Evolutionary conservation across 2,888 invertebrate genomes (phyloP).

Genomic region (Rhodophaea formosa): DNA sequence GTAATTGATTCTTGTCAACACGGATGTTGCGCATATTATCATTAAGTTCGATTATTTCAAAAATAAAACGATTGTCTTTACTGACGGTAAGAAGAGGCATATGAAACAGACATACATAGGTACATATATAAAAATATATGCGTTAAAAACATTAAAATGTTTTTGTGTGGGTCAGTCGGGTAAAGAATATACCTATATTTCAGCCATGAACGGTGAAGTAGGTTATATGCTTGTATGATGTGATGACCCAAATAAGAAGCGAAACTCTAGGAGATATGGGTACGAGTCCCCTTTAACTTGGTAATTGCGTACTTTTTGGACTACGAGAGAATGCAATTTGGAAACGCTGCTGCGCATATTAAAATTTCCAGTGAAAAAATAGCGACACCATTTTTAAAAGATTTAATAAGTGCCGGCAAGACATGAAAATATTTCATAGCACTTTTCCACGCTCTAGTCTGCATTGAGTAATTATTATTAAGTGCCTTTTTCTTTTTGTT

Average conservation of each 20-base stretch:
- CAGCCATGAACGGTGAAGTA: too few species aligned
- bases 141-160: too few species aligned
- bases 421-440: constrained; percentile 33
- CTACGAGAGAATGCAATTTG: constrained; percentile 61
- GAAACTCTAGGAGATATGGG: neutral
- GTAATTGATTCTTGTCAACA: too few species aligned
- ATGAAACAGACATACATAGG: too few species aligned
- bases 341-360: constrained; percentile 39
- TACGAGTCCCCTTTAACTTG: constrained; percentile 10
- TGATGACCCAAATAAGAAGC: neutral
- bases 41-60: too few species aligned
- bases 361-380: constrained; percentile 31
- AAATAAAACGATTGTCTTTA: too few species aligned
- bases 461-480: constrained; percentile 15
- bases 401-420: constrained; percentile 34
- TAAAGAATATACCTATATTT: too few species aligned
- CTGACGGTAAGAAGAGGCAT: too few species aligned
- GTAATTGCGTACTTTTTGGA: constrained; percentile 51
- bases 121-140: too few species aligned
- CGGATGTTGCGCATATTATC: too few species aligned
- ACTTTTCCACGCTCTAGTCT: constrained; percentile 11
- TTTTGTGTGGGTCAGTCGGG: too few species aligned
- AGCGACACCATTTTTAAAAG: constrained; percentile 26
- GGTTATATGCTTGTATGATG: too few species aligned
- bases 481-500: constrained; percentile 8